Base-by-base conservation (phyloP, 2,888 invertebrate species). In the Clusia tigrina region DNA sequence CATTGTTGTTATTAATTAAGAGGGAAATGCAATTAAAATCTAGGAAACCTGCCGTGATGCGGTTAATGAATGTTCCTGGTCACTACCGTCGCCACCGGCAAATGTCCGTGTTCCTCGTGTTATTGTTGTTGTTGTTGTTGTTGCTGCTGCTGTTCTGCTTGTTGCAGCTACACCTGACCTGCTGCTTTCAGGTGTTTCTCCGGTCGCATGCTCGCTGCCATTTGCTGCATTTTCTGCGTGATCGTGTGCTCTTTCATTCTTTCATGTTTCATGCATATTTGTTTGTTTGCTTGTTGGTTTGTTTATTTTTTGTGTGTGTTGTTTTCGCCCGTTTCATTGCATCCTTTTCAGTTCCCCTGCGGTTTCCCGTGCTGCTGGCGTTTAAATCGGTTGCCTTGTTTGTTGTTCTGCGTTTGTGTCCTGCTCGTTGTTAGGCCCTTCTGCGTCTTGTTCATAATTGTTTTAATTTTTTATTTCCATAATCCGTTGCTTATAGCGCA, bases 1-100 rank as follows among this genome's bases (percentile, higher is more conserved):
- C 48, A 20, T 48, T 48, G 48, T 48, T 48, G 48, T 48, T 48
- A 48, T 48, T 48, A 48, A 48, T 48, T 48, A 22, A 48, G 48
- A 48, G 48, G 48, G 48, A 48, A 48, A 48, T 48, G 22, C 48
- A 48, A 48, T 48, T 48, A 48, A 48, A 48, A 20, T 48, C 22
- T 22, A 48, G 48, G 48, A 48, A 48, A 48, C 18, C 48, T 48
- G 20, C 48, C 48, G 22, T 22, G 48, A 48, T 48, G 48, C 22
- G 48, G 48, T 48, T 48, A 48, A 48, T 48, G 18, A 48, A 48
- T 48, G 48, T 48, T 48, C 9, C 5, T 18, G 18, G 48, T 3
- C n/a, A 10, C 42, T 17, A 32, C 32, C 32, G 32, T 9, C 32
- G 6, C 32, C 6, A 32, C 42, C 15, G 9, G 42, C 42, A 15